Evolutionary conservation across 2,113 vertebrate genomes (phyloP).

Genomic region (Brachionichthys hirsutus): DNA sequence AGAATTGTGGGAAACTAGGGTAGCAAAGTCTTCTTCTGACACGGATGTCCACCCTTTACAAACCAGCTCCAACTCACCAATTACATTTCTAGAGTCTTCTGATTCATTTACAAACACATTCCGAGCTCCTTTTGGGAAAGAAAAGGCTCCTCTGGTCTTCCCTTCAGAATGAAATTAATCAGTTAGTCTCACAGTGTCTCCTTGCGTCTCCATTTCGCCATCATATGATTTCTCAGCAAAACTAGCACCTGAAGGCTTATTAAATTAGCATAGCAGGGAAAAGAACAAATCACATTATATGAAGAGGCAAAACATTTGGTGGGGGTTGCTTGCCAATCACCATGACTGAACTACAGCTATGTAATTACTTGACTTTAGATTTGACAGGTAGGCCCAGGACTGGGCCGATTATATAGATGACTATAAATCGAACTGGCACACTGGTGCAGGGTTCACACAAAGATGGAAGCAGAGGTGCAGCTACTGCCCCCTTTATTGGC

Average conservation of each 20-base stretch:
- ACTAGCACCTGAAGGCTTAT: slow-evolving; percentile 17
- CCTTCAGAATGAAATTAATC: slow-evolving; percentile 81
- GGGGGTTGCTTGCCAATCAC: slow-evolving; percentile 7
- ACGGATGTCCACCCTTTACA: slow-evolving; percentile 78
- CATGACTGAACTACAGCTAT: neutral
- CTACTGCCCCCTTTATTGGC: neutral
- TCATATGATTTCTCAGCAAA: slow-evolving; percentile 3
- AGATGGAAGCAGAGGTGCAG: neutral
- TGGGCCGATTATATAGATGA: slow-evolving; percentile 1
- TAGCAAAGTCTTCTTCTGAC: slow-evolving; percentile 53
- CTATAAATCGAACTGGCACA: slow-evolving; percentile 8
- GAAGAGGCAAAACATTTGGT: slow-evolving; percentile 16
- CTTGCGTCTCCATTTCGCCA: slow-evolving; percentile 6
- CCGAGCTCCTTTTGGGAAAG: slow-evolving; percentile 88
- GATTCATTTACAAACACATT: slow-evolving; percentile 88
- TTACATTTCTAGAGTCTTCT: slow-evolving; percentile 83
- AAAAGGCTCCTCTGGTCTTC: slow-evolving; percentile 87
- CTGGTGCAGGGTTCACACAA: neutral
- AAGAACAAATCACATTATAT: slow-evolving; percentile 14
- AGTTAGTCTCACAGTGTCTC: slow-evolving; percentile 50
- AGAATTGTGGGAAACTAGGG: slow-evolving; percentile 14
- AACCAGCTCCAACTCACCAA: slow-evolving; percentile 83
- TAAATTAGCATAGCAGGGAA: slow-evolving; percentile 22
- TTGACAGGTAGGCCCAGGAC: slow-evolving; percentile 21
- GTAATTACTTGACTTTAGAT: slow-evolving; percentile 22